Conservation (phyloP, 2,888 invertebrate species). For the Conchocele bisecta region DNA sequence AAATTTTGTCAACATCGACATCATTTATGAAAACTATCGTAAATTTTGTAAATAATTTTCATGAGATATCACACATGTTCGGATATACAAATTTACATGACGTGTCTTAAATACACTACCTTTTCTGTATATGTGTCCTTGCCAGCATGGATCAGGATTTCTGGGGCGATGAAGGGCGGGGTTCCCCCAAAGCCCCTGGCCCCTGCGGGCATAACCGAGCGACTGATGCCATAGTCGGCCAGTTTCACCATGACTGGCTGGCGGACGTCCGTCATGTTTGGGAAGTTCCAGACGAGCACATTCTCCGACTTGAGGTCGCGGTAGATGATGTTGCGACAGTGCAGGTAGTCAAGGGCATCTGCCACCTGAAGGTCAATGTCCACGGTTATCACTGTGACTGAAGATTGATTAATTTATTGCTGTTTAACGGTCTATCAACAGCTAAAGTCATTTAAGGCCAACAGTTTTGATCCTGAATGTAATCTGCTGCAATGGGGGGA, state of each 20-base stretch:
- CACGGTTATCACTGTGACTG: too few relatives aligned
- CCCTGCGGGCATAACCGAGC: conserved; percentile 87
- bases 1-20: too few relatives aligned
- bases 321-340: conserved; percentile 96
- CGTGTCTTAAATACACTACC: too few relatives aligned
- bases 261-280: conserved; percentile 85
- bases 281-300: conserved; percentile 98
- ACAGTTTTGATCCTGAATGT: too few relatives aligned
- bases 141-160: conserved; percentile 98
- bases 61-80: too few relatives aligned
- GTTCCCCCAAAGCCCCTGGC: conserved; percentile 99
- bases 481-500: too few relatives aligned
- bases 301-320: conserved; percentile 97
- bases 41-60: too few relatives aligned
- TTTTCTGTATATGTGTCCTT: conserved; percentile 99
- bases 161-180: conserved; percentile 98
- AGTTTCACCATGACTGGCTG: conserved; percentile 88
- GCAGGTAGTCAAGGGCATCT: conserved; percentile 97
- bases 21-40: too few relatives aligned
- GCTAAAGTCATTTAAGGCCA: too few relatives aligned
- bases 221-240: conserved; percentile 94
- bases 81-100: too few relatives aligned
- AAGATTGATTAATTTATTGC: too few relatives aligned
- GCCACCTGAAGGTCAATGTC: conserved; percentile 87
- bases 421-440: too few relatives aligned